A percentile compares a stretch with the other conserved stretches of the same genome.
These are phyloP conservation scores for Eupeodes corollae DNA, from an alignment of 1,140 invertebrate genomes.

Conservation along the genomic window DNA sequence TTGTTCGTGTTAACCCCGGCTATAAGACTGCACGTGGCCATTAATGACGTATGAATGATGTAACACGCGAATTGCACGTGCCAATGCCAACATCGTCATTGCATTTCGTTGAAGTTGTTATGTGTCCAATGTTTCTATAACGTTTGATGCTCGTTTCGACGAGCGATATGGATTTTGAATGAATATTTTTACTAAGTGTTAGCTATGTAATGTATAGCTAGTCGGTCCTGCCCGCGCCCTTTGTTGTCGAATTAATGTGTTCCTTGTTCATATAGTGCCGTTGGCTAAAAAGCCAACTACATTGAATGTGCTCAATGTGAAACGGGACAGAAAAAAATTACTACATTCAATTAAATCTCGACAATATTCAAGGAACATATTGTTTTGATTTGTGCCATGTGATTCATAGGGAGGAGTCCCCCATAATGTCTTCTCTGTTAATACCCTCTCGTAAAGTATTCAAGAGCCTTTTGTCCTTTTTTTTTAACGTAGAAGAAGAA, in stretches of 20 bases:
- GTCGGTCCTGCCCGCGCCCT: neutral
- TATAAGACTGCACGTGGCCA: conserved; percentile 26
- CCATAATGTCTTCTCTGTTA: too few species aligned
- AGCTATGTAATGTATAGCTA: too few species aligned
- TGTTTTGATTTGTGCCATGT: neutral
- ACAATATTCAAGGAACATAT: neutral
- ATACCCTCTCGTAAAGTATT: too few species aligned
- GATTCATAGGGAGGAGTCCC: neutral
- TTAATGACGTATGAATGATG: conserved; percentile 39
- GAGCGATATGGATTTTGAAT: conserved; percentile 3
- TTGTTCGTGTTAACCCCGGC: neutral
- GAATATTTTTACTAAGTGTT: conserved; percentile 1
- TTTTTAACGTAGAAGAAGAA: too few species aligned
- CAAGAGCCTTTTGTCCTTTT: too few species aligned
- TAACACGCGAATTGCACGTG: conserved; percentile 34
- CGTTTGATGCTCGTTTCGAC: conserved; percentile 13
- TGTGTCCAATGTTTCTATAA: conserved; percentile 4
- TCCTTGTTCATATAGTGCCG: conserved; percentile 20
- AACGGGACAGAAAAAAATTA: neutral
- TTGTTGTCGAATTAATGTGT: neutral
- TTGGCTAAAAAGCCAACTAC: too few species aligned
- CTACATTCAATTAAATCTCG: neutral
- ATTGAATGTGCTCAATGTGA: neutral
- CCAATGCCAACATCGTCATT: conserved; percentile 19
- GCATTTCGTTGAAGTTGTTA: conserved; percentile 12